These are phyloP conservation scores for Trochalopteron elliotii DNA, from an alignment of 2,113 vertebrate species.

Conservation along the genomic window DNA sequence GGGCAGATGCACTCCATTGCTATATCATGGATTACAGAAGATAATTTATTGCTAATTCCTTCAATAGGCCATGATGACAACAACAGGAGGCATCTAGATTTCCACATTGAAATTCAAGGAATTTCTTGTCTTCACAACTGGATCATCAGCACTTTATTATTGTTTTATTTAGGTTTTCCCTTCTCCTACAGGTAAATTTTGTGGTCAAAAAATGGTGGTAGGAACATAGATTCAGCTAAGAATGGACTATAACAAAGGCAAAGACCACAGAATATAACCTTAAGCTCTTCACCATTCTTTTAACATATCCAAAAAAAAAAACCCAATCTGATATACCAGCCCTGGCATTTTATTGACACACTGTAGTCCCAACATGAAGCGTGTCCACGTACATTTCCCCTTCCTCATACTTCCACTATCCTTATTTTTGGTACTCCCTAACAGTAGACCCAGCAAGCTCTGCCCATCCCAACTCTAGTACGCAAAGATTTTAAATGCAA, in stretches of 20 bases:
- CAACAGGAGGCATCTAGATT: background rate
- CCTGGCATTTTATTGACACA: background rate
- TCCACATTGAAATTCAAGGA: background rate
- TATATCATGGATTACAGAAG: background rate
- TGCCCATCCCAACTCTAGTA: background rate
- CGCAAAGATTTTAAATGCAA: background rate
- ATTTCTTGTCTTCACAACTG: background rate
- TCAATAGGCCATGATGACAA: background rate
- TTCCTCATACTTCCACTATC: background rate
- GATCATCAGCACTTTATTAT: background rate
- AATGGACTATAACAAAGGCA: background rate
- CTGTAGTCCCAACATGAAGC: background rate
- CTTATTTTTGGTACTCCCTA: background rate
- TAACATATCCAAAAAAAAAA: background rate
- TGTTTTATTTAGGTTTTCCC: background rate
- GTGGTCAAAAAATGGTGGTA: background rate
- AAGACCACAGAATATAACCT: background rate
- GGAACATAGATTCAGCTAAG: background rate
- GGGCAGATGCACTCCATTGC: background rate
- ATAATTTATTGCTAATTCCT: background rate
- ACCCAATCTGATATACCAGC: background rate
- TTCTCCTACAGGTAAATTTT: background rate
- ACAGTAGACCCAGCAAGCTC: background rate
- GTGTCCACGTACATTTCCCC: background rate
- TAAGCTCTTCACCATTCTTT: background rate